Percentiles rank a stretch among this genome's conserved stretches.
Conservation (phyloP, 2,113 vertebrate genomes). For the Colossoma macropomum region DNA sequence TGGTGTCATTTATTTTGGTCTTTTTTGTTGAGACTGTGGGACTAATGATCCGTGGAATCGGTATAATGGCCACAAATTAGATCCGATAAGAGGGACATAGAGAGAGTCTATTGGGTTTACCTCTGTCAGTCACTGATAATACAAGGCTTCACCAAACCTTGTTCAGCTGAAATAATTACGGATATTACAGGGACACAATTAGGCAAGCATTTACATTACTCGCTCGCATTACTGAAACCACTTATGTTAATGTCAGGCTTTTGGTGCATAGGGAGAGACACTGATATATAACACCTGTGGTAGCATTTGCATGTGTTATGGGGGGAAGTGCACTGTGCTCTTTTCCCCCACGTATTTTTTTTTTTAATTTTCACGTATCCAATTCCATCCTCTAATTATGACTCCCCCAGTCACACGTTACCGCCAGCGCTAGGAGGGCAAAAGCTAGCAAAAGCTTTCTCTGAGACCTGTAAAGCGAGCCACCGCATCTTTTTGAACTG, state of each 20-base stretch:
- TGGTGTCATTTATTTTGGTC: conserved; percentile 37
- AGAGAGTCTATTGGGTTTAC: background rate
- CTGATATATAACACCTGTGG: background rate
- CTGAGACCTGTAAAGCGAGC: too few species aligned
- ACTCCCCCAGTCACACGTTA: too few species aligned
- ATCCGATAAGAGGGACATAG: conserved; percentile 25
- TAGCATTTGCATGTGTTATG: background rate
- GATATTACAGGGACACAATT: background rate
- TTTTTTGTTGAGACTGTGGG: conserved; percentile 38
- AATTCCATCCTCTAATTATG: too few species aligned
- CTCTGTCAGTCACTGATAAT: conserved; percentile 7
- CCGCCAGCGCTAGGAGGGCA: too few species aligned
- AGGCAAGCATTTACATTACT: background rate
- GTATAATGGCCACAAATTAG: conserved; percentile 28
- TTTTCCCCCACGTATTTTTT: too few species aligned
- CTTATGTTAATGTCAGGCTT: background rate
- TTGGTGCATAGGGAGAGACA: background rate
- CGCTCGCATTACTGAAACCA: background rate
- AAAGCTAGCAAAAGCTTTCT: too few species aligned
- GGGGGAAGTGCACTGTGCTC: background rate
- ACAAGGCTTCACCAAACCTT: background rate
- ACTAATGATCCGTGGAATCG: conserved; percentile 35
- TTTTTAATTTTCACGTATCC: too few species aligned
- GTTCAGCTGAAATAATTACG: conserved; percentile 11
- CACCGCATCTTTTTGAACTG: too few species aligned